phyloP scores from a whole-genome alignment of 2,888 invertebrate species.

The Pristionchus maxplancki region DNA sequence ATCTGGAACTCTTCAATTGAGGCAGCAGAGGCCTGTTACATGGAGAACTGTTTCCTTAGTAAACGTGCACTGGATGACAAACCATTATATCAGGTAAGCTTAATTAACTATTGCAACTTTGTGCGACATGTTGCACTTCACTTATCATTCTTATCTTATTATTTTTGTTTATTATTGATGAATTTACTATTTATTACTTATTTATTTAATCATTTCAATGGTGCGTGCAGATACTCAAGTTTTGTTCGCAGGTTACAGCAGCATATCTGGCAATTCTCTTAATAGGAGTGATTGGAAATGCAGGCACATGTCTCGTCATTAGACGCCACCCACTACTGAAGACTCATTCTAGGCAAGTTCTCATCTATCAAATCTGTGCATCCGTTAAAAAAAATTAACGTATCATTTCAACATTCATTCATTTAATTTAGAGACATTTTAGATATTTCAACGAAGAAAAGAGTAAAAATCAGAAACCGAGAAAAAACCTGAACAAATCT shows the following conservation, averaged over 20 bases:
- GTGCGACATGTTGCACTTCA: neutral
- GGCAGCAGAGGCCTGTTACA: constrained; percentile 61
- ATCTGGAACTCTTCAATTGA: constrained; percentile 59
- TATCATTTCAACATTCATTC: no score
- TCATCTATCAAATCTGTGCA: neutral
- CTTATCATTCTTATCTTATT: no score
- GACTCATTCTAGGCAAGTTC: constrained; percentile 61
- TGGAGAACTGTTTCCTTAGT: constrained; percentile 64
- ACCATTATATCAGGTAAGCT: constrained; percentile 56
- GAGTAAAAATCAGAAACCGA: no score
- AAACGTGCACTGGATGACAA: constrained; percentile 62
- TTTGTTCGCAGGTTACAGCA: constrained; percentile 58
- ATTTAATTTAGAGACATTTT: neutral
- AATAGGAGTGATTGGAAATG: constrained; percentile 65
- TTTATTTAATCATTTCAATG: no score
- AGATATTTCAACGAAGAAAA: neutral
- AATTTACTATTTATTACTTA: neutral
- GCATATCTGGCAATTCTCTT: constrained; percentile 62
- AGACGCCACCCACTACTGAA: constrained; percentile 65
- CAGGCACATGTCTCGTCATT: constrained; percentile 65
- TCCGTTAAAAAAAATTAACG: neutral
- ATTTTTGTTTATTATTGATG: no score
- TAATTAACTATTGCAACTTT: no score
- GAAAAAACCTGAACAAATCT: no score
- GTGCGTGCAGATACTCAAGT: no score